These are phyloP conservation scores for Procambarus virginalis DNA, from an alignment of 1,140 invertebrate species.

Conservation along the genomic window DNA sequence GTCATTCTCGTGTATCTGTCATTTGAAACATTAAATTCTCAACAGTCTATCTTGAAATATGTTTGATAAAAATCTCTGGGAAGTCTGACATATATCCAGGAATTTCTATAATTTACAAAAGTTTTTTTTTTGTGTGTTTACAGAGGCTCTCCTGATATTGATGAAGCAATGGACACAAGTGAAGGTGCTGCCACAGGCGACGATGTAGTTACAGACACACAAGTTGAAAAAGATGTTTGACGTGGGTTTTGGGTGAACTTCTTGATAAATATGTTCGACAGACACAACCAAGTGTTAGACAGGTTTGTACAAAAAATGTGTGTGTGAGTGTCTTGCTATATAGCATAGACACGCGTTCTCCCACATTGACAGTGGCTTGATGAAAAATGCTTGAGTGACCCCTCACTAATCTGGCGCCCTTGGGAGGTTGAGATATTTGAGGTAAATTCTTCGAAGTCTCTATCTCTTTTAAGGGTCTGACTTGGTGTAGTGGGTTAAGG, in stretches of 20 bases:
- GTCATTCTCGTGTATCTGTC: no score
- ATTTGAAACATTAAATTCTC: no score
- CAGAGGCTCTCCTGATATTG: neutral
- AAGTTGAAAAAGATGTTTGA: constrained; percentile 73
- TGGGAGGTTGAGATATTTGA: no score
- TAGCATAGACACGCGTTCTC: no score
- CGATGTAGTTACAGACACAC: neutral
- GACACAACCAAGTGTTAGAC: constrained; percentile 89
- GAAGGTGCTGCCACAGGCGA: constrained; percentile 13
- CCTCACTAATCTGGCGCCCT: no score
- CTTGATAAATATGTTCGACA: constrained; percentile 80
- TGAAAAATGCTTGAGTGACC: no score
- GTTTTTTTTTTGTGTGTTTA: neutral
- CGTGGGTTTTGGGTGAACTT: constrained; percentile 82
- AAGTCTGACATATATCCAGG: neutral
- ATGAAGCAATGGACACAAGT: constrained; percentile 54
- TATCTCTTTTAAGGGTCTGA: no score
- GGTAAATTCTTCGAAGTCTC: no score
- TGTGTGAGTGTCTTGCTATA: no score
- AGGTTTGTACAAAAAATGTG: constrained; percentile 76
- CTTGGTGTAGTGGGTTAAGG: no score
- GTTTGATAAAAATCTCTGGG: neutral
- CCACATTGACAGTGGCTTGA: no score
- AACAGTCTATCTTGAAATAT: neutral
- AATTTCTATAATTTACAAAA: neutral